Evolutionary conservation across 2,113 vertebrate genomes (phyloP).

Genomic region (Sterrhoptilus dennistouni): DNA sequence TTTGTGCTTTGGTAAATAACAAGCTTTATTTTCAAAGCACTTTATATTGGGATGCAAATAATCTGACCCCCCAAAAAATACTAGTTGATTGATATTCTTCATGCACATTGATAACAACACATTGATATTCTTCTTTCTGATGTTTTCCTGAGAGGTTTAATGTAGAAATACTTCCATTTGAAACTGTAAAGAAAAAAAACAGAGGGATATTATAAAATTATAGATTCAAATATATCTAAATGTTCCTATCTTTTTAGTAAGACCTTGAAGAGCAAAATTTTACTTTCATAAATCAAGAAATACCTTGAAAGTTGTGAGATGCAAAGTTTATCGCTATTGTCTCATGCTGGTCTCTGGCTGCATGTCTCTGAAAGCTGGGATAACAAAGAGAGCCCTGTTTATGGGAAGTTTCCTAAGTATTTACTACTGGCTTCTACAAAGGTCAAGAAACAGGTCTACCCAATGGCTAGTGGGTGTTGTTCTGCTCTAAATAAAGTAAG

Average conservation of each 20-base stretch:
- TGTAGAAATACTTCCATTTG: not conserved
- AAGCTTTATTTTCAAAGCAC: not conserved
- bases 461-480: not conserved
- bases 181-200: not conserved
- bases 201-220: not conserved
- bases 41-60: not conserved
- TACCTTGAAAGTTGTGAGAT: not conserved
- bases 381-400: not conserved
- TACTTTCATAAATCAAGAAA: not conserved
- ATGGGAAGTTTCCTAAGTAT: not conserved
- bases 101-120: not conserved
- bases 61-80: not conserved
- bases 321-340: not conserved
- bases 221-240: not conserved
- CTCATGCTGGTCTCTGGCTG: not conserved
- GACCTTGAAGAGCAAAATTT: not conserved
- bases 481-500: not conserved
- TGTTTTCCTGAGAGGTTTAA: not conserved
- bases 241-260: not conserved
- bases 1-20: not conserved
- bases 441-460: not conserved
- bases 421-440: not conserved
- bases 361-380: not conserved
- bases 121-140: not conserved
- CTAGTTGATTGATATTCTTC: not conserved